Base-by-base conservation (phyloP, 2,797 vertebrate genomes). In the Sphenodon punctatus region DNA sequence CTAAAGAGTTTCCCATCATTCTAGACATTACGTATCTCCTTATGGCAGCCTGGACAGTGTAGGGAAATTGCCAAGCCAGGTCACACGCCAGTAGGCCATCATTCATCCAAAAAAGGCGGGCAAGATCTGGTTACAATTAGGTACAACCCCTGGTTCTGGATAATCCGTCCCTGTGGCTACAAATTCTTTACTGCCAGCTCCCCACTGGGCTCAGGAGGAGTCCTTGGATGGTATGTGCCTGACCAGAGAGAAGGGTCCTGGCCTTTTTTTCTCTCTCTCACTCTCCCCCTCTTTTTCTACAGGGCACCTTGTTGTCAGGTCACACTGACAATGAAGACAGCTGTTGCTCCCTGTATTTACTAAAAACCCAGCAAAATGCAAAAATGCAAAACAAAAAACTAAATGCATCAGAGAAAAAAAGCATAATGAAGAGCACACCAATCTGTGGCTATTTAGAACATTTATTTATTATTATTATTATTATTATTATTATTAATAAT, bases 71-170 rank as follows among this genome's bases (percentile, higher is more conserved):
- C 94, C 95, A 96, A 95, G 88, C 91, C 90, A 95, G 95, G 95
- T 96, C 95, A 96, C 92, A 92, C 92, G 94, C 95, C 95, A 97
- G 91, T 91, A 89, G 92, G 46, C 93, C 92, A 96, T 97, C 96
- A 95, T 79, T 97, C 96, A 96, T 94, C 71, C 46, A 64, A 87
- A 93, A 92, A 88, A 92, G 89, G 92, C 23, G 72, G 93, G 92
- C 73, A 94, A 93, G 91, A 95, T 97, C 96, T 98, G 97, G 92
- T 97, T 96, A 94, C 92, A 96, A 97, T 98, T 97, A 98, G 70
- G 56, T 92, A 93, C 93, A 95, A 79, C 82, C 82, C 92, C 92
- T 93, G 92, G 77, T 97, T 95, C 95, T 95, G 92, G 88, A 93
- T 93, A 94, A 92, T 85, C 81, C 80, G 92, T 95, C 94, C 91